These are phyloP conservation scores for Steinernema scapterisci DNA, from an alignment of 2,888 invertebrate species.

Conservation along the genomic window DNA sequence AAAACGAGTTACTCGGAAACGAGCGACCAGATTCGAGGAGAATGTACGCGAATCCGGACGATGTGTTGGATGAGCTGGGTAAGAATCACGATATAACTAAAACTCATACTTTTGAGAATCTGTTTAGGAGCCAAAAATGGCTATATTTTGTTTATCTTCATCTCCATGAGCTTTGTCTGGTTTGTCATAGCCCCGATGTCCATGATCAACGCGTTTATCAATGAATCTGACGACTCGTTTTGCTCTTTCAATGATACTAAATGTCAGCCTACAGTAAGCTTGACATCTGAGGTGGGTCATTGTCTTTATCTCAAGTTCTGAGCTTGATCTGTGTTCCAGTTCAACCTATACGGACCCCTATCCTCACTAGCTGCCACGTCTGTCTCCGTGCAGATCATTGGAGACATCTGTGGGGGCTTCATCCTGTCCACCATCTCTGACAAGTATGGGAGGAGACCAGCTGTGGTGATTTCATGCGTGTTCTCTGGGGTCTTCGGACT, in stretches of 20 bases:
- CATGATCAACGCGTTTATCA: conserved; percentile 18
- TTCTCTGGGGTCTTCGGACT: conserved; percentile 73
- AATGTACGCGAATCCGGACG: not conserved
- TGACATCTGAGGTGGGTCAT: not conserved
- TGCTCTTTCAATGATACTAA: not conserved
- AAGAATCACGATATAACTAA: not conserved
- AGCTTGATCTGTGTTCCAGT: not conserved
- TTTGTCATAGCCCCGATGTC: not conserved
- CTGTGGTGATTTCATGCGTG: conserved; percentile 42
- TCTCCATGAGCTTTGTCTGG: conserved; percentile 16
- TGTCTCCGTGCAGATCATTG: conserved; percentile 36
- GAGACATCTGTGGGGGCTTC: conserved; percentile 39
- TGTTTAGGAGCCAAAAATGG: conserved; percentile 4
- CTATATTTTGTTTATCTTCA: conserved; percentile 6
- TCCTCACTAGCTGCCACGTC: conserved; percentile 37
- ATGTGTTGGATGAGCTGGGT: conserved; percentile 12
- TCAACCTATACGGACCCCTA: not conserved
- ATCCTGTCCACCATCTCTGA: conserved; percentile 37
- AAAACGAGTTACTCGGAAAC: too few relatives aligned
- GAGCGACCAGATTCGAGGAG: too few relatives aligned
- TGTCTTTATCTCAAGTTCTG: not conserved
- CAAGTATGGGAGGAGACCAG: conserved; percentile 40
- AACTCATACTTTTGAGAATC: not conserved
- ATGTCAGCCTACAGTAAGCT: not conserved
- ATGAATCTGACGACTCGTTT: conserved; percentile 1